Evolutionary conservation across 2,113 vertebrate genomes (phyloP).

Genomic region (Sphyrna mokarran): DNA sequence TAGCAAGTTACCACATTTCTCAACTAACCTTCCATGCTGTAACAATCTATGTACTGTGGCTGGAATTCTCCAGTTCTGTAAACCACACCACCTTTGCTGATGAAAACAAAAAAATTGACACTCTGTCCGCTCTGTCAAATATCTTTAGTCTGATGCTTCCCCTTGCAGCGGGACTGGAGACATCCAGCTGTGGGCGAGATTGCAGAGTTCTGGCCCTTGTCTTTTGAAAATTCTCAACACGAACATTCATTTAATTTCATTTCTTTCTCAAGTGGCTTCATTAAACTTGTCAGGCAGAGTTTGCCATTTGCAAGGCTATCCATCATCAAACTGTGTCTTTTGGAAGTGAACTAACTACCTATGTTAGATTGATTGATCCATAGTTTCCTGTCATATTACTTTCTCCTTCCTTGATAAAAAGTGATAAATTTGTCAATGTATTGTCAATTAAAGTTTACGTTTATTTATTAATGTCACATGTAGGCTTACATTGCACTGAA

Average conservation of each 20-base stretch:
- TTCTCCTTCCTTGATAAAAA: not conserved
- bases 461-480: no score
- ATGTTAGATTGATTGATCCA: not conserved
- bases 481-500: no score
- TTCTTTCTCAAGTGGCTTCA: not conserved
- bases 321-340: not conserved
- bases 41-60: not conserved
- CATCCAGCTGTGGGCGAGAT: no score
- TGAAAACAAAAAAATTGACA: no score
- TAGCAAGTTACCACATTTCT: not conserved
- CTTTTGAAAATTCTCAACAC: not conserved
- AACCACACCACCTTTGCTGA: no score
- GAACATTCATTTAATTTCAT: not conserved
- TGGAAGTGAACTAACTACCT: not conserved
- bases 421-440: not conserved
- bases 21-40: not conserved
- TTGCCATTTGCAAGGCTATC: not conserved
- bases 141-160: no score
- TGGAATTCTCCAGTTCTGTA: no score
- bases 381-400: not conserved
- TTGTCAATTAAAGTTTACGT: no score
- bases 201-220: no score
- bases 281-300: not conserved
- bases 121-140: no score
- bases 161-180: no score